phyloP scores from a whole-genome alignment of 2,113 vertebrate species.

The Scalopus aquaticus region DNA sequence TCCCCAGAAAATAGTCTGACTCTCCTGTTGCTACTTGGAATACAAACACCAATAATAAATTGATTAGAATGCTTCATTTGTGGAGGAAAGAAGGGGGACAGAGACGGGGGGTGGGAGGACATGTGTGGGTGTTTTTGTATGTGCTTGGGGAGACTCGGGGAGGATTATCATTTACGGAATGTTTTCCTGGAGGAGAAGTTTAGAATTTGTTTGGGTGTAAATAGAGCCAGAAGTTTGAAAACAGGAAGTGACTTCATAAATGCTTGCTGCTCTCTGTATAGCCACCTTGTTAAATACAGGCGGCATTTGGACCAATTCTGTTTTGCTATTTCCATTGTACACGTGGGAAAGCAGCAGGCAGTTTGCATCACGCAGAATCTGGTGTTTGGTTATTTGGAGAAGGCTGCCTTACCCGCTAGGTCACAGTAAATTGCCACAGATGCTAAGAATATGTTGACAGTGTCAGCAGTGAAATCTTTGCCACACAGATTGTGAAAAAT shows the following conservation, averaged over 20 bases:
- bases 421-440: constrained; percentile 80
- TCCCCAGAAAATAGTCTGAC: neutral
- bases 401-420: constrained; percentile 53
- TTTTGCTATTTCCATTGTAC: constrained; percentile 62
- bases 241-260: constrained; percentile 70
- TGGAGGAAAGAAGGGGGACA: neutral
- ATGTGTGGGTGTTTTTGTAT: neutral
- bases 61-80: neutral
- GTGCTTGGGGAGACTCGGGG: neutral
- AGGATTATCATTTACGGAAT: constrained; percentile 9
- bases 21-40: neutral
- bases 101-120: neutral
- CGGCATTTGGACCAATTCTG: constrained; percentile 17
- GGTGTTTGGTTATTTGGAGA: constrained; percentile 71
- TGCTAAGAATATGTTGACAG: constrained; percentile 65
- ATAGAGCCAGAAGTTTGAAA: constrained; percentile 73
- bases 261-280: constrained; percentile 55
- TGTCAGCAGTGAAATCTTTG: constrained; percentile 70
- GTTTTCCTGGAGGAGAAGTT: constrained; percentile 61
- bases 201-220: constrained; percentile 51
- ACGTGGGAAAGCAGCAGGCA: constrained; percentile 61
- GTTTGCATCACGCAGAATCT: constrained; percentile 76
- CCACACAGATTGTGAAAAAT: constrained; percentile 83
- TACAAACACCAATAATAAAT: neutral
- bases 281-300: constrained; percentile 71